Evolutionary conservation across 2,113 vertebrate genomes (phyloP).

Genomic region (Tyto alba): DNA sequence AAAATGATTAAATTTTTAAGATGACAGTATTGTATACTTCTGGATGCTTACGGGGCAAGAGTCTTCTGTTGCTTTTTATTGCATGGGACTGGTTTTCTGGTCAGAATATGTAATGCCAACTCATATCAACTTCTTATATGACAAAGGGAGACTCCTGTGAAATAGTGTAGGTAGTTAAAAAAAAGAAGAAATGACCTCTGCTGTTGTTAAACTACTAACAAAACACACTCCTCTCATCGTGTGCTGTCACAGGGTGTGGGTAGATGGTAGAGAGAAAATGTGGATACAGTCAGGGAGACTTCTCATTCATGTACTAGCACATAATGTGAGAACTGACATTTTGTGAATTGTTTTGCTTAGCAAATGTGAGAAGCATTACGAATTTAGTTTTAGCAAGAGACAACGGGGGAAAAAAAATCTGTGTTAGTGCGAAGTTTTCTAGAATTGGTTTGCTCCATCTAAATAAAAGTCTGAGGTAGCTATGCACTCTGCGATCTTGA

Average conservation of each 20-base stretch:
- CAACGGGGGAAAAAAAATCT: background rate
- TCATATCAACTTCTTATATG: background rate
- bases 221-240: background rate
- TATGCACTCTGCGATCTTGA: background rate
- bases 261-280: background rate
- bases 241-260: background rate
- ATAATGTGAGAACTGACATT: background rate
- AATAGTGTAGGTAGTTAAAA: background rate
- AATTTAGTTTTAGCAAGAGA: background rate
- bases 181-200: background rate
- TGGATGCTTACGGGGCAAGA: background rate
- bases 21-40: rapidly evolving
- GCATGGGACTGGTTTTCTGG: background rate
- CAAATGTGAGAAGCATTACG: background rate
- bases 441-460: background rate
- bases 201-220: background rate
- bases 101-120: background rate
- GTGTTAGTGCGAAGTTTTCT: background rate
- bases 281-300: background rate
- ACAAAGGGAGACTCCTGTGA: background rate
- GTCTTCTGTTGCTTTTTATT: background rate
- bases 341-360: background rate
- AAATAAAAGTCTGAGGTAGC: background rate
- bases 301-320: background rate
- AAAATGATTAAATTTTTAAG: background rate